Evolutionary conservation across 2,113 vertebrate species (phyloP).

Genomic region (Sminthopsis crassicaudata): DNA sequence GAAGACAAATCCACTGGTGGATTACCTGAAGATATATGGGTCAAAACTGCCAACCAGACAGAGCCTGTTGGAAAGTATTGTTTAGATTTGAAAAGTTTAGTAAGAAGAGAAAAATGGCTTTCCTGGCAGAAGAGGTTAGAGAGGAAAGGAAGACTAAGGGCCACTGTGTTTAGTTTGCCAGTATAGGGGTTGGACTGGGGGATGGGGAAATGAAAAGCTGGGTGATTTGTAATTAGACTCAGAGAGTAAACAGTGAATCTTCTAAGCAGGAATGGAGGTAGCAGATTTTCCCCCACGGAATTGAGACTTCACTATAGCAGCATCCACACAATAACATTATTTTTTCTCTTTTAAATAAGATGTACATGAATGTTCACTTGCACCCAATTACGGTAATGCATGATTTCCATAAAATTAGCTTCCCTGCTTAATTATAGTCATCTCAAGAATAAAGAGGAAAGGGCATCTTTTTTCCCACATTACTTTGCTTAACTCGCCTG

Average conservation of each 20-base stretch:
- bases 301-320: not conserved
- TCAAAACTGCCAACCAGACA: constrained; percentile 41
- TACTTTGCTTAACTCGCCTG: not conserved
- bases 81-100: constrained; percentile 52
- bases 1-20: constrained; percentile 42
- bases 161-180: not conserved
- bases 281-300: not conserved
- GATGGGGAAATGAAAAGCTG: not conserved
- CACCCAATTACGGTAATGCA: constrained; percentile 50
- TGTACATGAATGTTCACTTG: constrained; percentile 57
- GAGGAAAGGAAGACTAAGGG: not conserved
- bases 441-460: constrained; percentile 7
- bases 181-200: not conserved
- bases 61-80: constrained; percentile 28
- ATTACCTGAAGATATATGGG: constrained; percentile 48
- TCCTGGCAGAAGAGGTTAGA: not conserved
- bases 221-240: constrained; percentile 28
- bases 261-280: constrained; percentile 34
- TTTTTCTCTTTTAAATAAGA: constrained; percentile 64
- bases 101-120: constrained; percentile 43
- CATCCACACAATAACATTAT: constrained; percentile 36
- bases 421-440: constrained; percentile 56
- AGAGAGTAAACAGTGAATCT: constrained; percentile 7
- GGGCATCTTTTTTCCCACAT: not conserved
- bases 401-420: constrained; percentile 69